phyloP scores from a whole-genome alignment of 2,888 invertebrate genomes.

The Metallyticus violacea region DNA sequence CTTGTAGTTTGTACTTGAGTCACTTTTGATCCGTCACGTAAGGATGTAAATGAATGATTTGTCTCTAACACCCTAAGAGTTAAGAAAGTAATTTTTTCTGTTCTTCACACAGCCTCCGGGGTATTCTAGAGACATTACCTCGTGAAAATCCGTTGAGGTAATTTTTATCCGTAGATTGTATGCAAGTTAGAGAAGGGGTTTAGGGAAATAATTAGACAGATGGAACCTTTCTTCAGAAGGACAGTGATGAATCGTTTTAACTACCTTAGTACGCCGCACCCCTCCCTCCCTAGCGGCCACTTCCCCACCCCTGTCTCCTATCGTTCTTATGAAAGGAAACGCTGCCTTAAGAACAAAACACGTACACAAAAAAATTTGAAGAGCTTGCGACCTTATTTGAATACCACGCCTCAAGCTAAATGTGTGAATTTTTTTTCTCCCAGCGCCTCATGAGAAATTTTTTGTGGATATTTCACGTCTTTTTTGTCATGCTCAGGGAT shows the following conservation, averaged over 20 bases:
- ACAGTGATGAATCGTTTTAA: constrained; percentile 22
- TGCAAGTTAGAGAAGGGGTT: constrained; percentile 7
- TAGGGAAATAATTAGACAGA: constrained; percentile 23
- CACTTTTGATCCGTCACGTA: background rate
- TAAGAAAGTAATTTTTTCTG: constrained; percentile 3
- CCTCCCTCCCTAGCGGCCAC: background rate
- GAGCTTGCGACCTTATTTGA: background rate
- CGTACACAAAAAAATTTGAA: background rate
- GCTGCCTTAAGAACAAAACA: constrained; percentile 10
- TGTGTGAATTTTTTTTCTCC: background rate
- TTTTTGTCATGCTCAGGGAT: background rate
- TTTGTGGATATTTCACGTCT: background rate
- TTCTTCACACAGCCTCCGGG: constrained; percentile 1
- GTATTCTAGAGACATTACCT: constrained; percentile 8
- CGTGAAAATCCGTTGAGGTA: constrained; percentile 19
- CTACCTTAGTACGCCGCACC: background rate
- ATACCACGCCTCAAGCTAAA: background rate
- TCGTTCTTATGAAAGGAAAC: background rate
- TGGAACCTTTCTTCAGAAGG: constrained; percentile 13
- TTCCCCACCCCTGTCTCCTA: background rate
- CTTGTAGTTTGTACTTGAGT: background rate
- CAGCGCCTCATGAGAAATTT: background rate
- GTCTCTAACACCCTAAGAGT: constrained; percentile 9
- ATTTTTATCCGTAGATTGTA: constrained; percentile 13
- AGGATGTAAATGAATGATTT: constrained; percentile 1